phyloP scores from a whole-genome alignment of 2,888 invertebrate species.

The Pheosia tremula region DNA sequence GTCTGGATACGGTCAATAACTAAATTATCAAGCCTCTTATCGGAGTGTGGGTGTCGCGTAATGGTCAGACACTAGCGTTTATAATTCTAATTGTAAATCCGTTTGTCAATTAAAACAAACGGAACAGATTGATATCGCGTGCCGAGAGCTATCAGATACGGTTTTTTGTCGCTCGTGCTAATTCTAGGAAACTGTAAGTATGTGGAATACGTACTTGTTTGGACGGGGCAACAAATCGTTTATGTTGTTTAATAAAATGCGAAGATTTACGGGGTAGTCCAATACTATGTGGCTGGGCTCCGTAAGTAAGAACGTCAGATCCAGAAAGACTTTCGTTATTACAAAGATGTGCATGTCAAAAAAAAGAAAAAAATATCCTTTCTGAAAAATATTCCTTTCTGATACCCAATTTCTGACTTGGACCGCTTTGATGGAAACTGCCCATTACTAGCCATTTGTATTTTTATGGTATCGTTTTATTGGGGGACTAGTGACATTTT shows the following conservation, averaged over 20 bases:
- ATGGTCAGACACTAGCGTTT: slow-evolving; percentile 35
- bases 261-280: too few relatives aligned
- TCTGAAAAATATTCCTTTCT: too few relatives aligned
- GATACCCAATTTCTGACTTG: too few relatives aligned
- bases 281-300: too few relatives aligned
- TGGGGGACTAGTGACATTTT: too few relatives aligned
- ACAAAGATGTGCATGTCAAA: too few relatives aligned
- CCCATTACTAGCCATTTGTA: too few relatives aligned
- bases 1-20: background rate
- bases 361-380: too few relatives aligned
- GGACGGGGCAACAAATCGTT: background rate
- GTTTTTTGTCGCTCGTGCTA: slow-evolving; percentile 38
- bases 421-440: too few relatives aligned
- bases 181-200: slow-evolving; percentile 38
- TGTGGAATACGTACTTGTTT: background rate
- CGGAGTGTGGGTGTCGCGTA: slow-evolving; percentile 49
- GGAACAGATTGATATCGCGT: slow-evolving; percentile 51
- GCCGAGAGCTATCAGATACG: slow-evolving; percentile 32
- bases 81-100: slow-evolving; percentile 49
- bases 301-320: too few relatives aligned
- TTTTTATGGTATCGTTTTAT: too few relatives aligned
- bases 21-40: slow-evolving; percentile 12
- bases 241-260: background rate
- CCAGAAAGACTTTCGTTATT: too few relatives aligned
- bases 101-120: slow-evolving; percentile 55